These are phyloP conservation scores for Apodemia hepburni DNA, from an alignment of 2,888 invertebrate genomes.

Conservation along the genomic window DNA sequence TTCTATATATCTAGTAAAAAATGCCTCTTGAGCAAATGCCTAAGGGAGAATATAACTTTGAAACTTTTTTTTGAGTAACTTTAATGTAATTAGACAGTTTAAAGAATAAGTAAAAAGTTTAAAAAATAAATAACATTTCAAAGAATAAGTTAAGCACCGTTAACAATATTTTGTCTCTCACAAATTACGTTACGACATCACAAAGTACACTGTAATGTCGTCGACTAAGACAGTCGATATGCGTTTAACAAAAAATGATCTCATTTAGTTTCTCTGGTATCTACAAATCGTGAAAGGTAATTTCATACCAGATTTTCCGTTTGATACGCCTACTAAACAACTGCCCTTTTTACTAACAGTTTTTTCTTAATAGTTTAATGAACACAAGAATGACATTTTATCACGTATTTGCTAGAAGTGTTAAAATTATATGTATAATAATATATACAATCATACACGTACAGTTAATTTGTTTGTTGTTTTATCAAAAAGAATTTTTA, in stretches of 20 bases:
- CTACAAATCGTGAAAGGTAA: conserved; percentile 74
- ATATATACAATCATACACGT: no score
- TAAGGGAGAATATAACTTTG: no score
- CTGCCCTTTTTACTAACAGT: conserved; percentile 49
- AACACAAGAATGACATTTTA: neutral
- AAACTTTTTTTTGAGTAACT: no score
- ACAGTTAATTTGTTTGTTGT: no score
- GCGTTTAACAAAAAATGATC: conserved; percentile 59
- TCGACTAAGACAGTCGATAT: conserved; percentile 32
- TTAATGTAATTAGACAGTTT: no score
- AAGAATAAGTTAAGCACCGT: neutral
- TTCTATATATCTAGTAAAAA: no score
- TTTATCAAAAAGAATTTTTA: no score
- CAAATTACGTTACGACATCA: conserved; percentile 49
- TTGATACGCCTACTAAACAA: conserved; percentile 62
- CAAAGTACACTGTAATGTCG: conserved; percentile 52
- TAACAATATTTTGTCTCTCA: conserved; percentile 1
- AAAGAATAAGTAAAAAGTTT: no score
- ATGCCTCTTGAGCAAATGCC: no score
- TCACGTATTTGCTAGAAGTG: neutral
- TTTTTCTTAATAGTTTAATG: conserved; percentile 14
- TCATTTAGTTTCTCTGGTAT: conserved; percentile 66
- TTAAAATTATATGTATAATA: neutral
- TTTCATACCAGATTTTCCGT: conserved; percentile 74
- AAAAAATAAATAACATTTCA: no score